phyloP scores from a whole-genome alignment of 2,888 invertebrate species.

The Andrena trimmerana region DNA sequence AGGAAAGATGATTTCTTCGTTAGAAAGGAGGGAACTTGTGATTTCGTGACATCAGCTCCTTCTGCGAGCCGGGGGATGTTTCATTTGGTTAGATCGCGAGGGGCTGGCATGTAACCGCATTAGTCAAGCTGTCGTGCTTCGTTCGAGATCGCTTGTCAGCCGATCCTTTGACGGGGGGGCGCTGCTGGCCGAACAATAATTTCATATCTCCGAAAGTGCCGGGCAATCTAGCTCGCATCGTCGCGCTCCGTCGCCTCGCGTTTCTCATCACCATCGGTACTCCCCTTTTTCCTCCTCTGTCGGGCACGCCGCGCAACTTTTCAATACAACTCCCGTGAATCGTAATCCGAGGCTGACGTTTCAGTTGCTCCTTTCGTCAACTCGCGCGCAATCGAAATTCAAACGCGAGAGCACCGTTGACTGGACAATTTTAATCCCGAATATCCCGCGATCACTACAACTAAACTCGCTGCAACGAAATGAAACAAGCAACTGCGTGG shows the following conservation, averaged over 20 bases:
- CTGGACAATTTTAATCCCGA: too few relatives aligned
- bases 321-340: not conserved
- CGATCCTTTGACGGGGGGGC: constrained; percentile 61
- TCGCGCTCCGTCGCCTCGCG: constrained; percentile 58
- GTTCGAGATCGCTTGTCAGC: constrained; percentile 63
- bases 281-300: constrained; percentile 12
- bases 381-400: not conserved
- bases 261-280: constrained; percentile 43
- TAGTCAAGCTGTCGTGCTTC: constrained; percentile 76
- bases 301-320: not conserved
- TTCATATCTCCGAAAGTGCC: constrained; percentile 72
- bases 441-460: too few relatives aligned
- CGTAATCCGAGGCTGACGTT: not conserved
- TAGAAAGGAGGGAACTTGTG: constrained; percentile 54
- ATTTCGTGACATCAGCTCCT: constrained; percentile 68
- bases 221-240: constrained; percentile 63
- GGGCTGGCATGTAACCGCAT: constrained; percentile 69
- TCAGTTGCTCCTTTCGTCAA: not conserved
- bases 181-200: constrained; percentile 67
- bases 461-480: too few relatives aligned
- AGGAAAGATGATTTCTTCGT: constrained; percentile 57
- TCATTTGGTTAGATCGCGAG: constrained; percentile 62
- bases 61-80: constrained; percentile 59
- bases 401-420: not conserved
- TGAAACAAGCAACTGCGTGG: too few relatives aligned